Evolutionary conservation across 2,113 vertebrate species (phyloP).

Genomic region (Ptilorrhoa leucosticta): DNA sequence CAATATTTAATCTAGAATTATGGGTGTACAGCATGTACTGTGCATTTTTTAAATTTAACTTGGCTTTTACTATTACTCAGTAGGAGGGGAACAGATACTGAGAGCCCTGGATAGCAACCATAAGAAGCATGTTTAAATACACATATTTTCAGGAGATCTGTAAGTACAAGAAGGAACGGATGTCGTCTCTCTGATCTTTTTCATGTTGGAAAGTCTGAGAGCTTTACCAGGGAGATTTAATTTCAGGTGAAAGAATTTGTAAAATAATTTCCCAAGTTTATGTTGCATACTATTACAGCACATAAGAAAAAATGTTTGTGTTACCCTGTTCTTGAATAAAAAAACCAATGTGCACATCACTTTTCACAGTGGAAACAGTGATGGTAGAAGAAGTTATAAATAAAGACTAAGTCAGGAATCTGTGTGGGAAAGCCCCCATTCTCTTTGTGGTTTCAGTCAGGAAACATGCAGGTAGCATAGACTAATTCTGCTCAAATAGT

Average conservation of each 20-base stretch:
- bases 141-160: constrained; percentile 24
- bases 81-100: constrained; percentile 48
- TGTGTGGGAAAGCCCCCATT: constrained; percentile 40
- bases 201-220: neutral
- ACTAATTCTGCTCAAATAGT: neutral
- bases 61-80: constrained; percentile 55
- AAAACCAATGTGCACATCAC: neutral
- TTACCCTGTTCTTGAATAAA: neutral
- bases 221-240: constrained; percentile 15
- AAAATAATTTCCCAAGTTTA: neutral
- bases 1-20: constrained; percentile 63
- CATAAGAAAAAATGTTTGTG: neutral
- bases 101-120: constrained; percentile 36
- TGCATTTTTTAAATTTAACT: constrained; percentile 60
- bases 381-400: constrained; percentile 29
- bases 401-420: constrained; percentile 39
- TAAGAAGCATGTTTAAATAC: constrained; percentile 28
- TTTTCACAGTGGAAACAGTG: constrained; percentile 50
- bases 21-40: constrained; percentile 47
- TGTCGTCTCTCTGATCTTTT: neutral
- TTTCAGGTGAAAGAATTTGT: constrained; percentile 1
- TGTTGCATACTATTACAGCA: neutral
- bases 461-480: neutral
- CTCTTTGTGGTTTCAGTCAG: neutral
- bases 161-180: neutral